These are phyloP conservation scores for Sinodicranocentrus sp. DNA, from an alignment of 2,888 invertebrate species.

Conservation along the genomic window DNA sequence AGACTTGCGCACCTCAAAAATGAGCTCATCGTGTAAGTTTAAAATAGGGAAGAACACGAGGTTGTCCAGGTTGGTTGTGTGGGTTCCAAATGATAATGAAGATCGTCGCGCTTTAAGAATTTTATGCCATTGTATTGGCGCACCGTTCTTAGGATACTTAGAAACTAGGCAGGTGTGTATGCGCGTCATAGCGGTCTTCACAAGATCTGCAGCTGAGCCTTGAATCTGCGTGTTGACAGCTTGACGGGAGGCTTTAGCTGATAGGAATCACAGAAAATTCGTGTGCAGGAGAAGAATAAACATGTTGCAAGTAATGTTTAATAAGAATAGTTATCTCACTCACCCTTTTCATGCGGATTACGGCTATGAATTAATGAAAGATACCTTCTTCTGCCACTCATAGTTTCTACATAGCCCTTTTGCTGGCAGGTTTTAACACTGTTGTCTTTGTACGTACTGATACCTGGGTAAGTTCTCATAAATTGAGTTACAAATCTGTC, in stretches of 20 bases:
- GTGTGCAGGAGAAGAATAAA: no score
- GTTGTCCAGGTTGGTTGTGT: conserved; percentile 47
- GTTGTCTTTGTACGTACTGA: conserved; percentile 83
- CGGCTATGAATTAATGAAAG: conserved; percentile 86
- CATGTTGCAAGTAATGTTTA: no score
- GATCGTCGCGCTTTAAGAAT: conserved; percentile 76
- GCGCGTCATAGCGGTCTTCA: conserved; percentile 92
- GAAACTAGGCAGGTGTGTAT: conserved; percentile 83
- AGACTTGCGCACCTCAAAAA: conserved; percentile 87
- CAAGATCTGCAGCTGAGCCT: conserved; percentile 97
- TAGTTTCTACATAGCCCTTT: conserved; percentile 90
- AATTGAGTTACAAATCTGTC: conserved; percentile 82
- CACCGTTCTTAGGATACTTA: conserved; percentile 78
- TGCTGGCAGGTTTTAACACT: conserved; percentile 84
- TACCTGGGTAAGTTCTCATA: conserved; percentile 78
- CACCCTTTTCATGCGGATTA: conserved; percentile 83
- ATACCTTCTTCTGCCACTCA: conserved; percentile 88
- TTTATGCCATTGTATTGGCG: conserved; percentile 57
- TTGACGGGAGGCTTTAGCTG: conserved; percentile 94
- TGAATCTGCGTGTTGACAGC: conserved; percentile 97
- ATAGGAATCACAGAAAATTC: conserved; percentile 47
- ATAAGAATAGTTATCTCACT: conserved; percentile 66
- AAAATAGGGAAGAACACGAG: conserved; percentile 85
- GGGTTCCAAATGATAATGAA: conserved; percentile 48
- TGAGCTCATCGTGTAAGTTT: conserved; percentile 97